Percentiles rank a stretch among this genome's conserved stretches.
These are phyloP conservation scores for Mormoops blainvillei DNA, from an alignment of 2,113 vertebrate genomes.

Conservation along the genomic window DNA sequence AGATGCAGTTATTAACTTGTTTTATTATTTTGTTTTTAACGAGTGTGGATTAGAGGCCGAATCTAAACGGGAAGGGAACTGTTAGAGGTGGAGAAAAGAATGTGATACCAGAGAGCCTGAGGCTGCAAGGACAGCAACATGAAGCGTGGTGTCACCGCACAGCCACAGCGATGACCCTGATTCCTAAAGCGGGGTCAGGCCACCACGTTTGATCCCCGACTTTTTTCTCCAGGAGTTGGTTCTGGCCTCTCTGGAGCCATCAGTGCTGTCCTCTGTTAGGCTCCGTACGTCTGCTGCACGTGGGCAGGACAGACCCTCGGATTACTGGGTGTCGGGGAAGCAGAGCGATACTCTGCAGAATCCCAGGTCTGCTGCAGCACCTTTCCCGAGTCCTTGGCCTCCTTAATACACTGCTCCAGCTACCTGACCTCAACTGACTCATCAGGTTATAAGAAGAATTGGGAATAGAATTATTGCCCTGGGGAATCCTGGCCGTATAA, in stretches of 20 bases:
- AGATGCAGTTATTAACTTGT: neutral
- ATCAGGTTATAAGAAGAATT: slow-evolving; percentile 43
- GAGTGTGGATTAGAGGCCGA: neutral
- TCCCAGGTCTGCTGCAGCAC: neutral
- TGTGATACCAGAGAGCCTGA: neutral
- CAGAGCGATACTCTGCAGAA: neutral
- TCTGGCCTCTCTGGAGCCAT: neutral
- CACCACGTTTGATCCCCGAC: neutral
- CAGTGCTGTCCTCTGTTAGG: neutral
- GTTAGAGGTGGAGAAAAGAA: neutral
- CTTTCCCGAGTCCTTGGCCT: neutral
- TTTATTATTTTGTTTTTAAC: neutral
- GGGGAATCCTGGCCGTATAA: slow-evolving; percentile 47
- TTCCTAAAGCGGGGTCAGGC: neutral
- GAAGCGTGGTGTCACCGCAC: neutral
- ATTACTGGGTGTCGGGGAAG: neutral
- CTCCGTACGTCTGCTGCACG: neutral
- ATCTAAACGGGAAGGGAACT: neutral
- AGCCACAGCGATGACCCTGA: neutral
- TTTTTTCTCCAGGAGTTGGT: neutral
- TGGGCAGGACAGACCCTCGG: neutral
- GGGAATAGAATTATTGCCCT: slow-evolving; percentile 53
- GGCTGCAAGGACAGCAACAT: neutral
- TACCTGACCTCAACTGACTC: slow-evolving; percentile 56
- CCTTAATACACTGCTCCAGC: neutral